Percentiles rank a stretch among this genome's conserved stretches.
These are phyloP conservation scores for Dyspetes luteomarginatus DNA, from an alignment of 2,888 invertebrate genomes.

Conservation along the genomic window DNA sequence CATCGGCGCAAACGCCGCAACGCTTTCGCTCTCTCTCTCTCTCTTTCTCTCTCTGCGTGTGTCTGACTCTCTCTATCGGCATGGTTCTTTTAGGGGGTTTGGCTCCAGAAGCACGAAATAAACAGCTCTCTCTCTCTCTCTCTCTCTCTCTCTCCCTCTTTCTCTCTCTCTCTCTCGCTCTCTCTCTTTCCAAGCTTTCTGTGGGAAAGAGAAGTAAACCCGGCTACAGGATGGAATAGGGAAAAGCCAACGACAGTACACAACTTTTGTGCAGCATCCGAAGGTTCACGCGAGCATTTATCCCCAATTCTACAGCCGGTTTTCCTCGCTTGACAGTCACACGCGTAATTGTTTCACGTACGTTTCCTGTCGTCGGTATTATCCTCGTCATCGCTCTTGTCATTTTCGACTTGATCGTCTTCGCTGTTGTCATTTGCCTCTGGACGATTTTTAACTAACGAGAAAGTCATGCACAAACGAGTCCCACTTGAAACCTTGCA, in stretches of 20 bases:
- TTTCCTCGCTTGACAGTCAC: conserved; percentile 26
- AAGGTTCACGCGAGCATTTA: conserved; percentile 34
- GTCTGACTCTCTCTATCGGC: too few relatives aligned
- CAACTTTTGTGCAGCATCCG: conserved; percentile 28
- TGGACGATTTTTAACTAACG: conserved; percentile 38
- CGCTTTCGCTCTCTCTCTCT: conserved; percentile 27
- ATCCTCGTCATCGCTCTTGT: conserved; percentile 24
- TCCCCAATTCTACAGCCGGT: conserved; percentile 29
- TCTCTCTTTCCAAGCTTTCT: conserved; percentile 5
- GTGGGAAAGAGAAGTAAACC: conserved; percentile 6
- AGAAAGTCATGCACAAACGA: conserved; percentile 42
- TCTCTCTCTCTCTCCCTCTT: conserved; percentile 17
- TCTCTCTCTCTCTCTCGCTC: conserved; percentile 17
- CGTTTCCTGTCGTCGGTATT: conserved; percentile 39
- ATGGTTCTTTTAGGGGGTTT: too few relatives aligned
- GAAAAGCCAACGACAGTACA: conserved; percentile 27
- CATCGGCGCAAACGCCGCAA: conserved; percentile 80
- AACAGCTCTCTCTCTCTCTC: conserved; percentile 10
- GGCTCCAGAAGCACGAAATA: too few relatives aligned
- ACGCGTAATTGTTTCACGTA: conserved; percentile 63
- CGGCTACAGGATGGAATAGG: conserved; percentile 21
- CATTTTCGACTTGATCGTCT: conserved; percentile 28
- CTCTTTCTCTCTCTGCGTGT: conserved; percentile 6
- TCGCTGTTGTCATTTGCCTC: conserved; percentile 34
- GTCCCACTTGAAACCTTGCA: neutral